Percentiles rank a stretch among this genome's conserved stretches.
Conservation (phyloP, 2,888 invertebrate species). For the Phyto melanocephala region DNA sequence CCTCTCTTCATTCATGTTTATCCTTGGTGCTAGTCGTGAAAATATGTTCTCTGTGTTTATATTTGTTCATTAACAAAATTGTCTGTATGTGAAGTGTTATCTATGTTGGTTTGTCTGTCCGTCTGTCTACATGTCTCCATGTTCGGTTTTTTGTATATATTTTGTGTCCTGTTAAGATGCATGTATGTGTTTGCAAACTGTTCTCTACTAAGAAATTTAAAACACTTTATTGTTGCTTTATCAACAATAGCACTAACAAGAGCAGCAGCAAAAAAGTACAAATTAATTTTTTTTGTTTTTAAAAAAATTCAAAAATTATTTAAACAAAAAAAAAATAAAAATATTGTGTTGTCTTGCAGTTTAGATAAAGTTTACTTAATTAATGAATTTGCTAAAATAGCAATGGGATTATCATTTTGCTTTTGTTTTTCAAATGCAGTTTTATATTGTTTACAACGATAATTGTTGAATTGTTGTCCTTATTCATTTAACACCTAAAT, state of each 20-base stretch:
- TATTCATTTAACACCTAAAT: conserved; percentile 49
- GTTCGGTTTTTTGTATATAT: neutral
- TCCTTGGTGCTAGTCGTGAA: neutral
- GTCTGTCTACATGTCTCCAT: neutral
- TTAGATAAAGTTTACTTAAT: conserved; percentile 51
- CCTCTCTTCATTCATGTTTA: neutral
- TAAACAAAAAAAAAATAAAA: conserved; percentile 20
- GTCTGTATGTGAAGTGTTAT: conserved; percentile 43
- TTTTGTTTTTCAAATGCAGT: neutral
- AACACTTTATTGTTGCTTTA: conserved; percentile 31
- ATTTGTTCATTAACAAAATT: conserved; percentile 65
- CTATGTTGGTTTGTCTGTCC: neutral
- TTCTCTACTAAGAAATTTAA: neutral
- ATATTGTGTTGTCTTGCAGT: conserved; percentile 6
- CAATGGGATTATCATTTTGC: conserved; percentile 14
- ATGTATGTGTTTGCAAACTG: neutral
- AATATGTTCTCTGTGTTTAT: conserved; percentile 34
- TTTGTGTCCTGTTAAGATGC: neutral
- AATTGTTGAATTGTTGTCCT: conserved; percentile 27
- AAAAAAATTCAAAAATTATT: conserved; percentile 51
- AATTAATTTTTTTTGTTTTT: conserved; percentile 8
- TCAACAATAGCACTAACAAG: neutral
- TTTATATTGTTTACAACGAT: conserved; percentile 16
- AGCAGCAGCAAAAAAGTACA: conserved; percentile 8
- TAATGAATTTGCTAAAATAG: conserved; percentile 46